A percentile compares a stretch with the other conserved stretches of the same genome.
phyloP scores from a whole-genome alignment of 2,888 invertebrate genomes.

The Chaitophorus viminalis region DNA sequence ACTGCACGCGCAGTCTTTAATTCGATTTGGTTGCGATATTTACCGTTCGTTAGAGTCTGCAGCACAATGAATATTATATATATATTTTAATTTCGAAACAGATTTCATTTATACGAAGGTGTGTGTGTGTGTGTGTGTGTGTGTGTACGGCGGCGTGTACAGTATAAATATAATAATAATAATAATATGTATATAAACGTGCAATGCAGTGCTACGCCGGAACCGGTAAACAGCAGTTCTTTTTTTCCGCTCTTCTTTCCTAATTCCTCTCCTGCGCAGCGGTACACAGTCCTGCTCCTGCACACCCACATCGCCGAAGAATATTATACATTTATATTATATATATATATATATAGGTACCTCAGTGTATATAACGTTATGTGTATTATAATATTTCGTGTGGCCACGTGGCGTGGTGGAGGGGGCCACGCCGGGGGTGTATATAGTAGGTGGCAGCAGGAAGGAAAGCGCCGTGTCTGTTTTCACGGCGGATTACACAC shows the following conservation, averaged over 20 bases:
- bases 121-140: not conserved
- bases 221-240: conserved; percentile 50
- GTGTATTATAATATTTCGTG: conserved; percentile 55
- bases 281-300: not conserved
- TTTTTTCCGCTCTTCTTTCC: conserved; percentile 9
- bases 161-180: too few species aligned
- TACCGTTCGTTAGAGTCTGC: conserved; percentile 57
- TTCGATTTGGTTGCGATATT: conserved; percentile 42
- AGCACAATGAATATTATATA: conserved; percentile 44
- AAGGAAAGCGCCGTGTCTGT: conserved; percentile 62
- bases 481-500: conserved; percentile 62
- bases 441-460: conserved; percentile 36
- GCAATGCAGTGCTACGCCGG: not conserved
- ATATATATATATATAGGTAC: not conserved
- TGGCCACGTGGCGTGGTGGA: not conserved
- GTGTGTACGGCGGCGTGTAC: too few species aligned
- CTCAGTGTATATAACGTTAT: not conserved
- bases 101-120: not conserved
- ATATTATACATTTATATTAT: not conserved
- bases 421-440: not conserved
- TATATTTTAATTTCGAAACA: conserved; percentile 42
- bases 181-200: not conserved
- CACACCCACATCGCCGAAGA: not conserved
- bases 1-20: too few species aligned
- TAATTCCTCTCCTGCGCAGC: not conserved